Evolutionary conservation across 37 sponge, comb jelly and placozoan species (phyloP).

Genomic region (Tethya wilhelma): DNA sequence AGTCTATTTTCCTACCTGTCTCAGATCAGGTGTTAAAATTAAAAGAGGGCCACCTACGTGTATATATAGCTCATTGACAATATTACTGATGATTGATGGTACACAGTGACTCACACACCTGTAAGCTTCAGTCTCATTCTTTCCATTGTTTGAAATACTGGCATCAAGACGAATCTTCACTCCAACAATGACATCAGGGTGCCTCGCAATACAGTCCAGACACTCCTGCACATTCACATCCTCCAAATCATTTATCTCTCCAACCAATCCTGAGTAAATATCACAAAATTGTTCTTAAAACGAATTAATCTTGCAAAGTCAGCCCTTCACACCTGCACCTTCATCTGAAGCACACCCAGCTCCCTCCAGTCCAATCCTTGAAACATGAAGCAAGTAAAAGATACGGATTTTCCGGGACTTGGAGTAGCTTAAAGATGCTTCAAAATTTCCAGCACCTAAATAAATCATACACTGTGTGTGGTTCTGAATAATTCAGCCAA

Average conservation of each 20-base stretch:
- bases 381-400: constrained; percentile 26
- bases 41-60: not conserved
- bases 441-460: constrained; percentile 8
- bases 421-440: not conserved
- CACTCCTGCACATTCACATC: constrained; percentile 32
- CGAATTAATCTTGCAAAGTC: no score
- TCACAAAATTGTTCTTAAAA: no score
- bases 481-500: no score
- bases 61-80: not conserved
- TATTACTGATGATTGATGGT: no score
- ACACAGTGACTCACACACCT: constrained; percentile 25
- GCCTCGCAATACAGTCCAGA: constrained; percentile 4
- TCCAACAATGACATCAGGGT: constrained; percentile 40
- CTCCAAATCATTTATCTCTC: constrained; percentile 32
- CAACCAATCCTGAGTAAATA: constrained; percentile 11
- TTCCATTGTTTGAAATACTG: constrained; percentile 31
- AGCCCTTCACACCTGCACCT: no score
- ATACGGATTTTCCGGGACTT: constrained; percentile 20
- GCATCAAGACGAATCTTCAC: constrained; percentile 43
- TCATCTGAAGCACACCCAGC: constrained; percentile 40
- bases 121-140: constrained; percentile 42
- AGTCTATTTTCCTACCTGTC: not conserved
- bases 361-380: constrained; percentile 30
- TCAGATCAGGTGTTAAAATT: not conserved
- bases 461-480: no score